Conservation (phyloP, 2,113 vertebrate species). For the Puffinus mauretanicus region DNA sequence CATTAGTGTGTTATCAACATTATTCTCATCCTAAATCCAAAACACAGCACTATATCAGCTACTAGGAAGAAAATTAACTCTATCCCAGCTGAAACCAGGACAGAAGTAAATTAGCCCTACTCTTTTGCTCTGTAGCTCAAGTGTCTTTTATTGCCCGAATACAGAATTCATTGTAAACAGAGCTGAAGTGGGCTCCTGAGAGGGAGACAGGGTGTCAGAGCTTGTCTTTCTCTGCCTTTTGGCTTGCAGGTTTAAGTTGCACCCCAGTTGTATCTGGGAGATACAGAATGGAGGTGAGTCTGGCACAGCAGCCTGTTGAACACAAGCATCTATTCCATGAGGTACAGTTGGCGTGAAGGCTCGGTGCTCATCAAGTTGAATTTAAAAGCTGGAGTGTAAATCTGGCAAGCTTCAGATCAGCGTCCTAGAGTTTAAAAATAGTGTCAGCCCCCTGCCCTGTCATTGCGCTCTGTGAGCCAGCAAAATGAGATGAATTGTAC, state of each 20-base stretch:
- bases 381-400: constrained; percentile 18
- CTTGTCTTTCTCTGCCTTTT: background rate
- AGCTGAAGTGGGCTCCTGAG: background rate
- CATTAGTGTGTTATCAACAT: too few species aligned
- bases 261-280: background rate
- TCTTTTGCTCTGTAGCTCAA: background rate
- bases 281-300: background rate
- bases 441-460: background rate
- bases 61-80: too few species aligned
- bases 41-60: too few species aligned
- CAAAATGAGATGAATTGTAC: background rate
- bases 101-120: background rate
- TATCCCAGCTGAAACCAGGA: too few species aligned
- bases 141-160: background rate
- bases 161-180: background rate
- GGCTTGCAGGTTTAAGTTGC: background rate
- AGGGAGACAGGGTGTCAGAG: background rate
- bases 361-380: background rate
- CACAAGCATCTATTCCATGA: background rate
- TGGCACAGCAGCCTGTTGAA: background rate
- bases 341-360: background rate
- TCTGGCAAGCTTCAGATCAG: background rate
- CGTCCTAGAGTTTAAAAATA: background rate
- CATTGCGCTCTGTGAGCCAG: background rate
- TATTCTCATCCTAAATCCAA: too few species aligned